Evolutionary conservation across 2,113 vertebrate species (phyloP).

Genomic region (Gadus macrocephalus): DNA sequence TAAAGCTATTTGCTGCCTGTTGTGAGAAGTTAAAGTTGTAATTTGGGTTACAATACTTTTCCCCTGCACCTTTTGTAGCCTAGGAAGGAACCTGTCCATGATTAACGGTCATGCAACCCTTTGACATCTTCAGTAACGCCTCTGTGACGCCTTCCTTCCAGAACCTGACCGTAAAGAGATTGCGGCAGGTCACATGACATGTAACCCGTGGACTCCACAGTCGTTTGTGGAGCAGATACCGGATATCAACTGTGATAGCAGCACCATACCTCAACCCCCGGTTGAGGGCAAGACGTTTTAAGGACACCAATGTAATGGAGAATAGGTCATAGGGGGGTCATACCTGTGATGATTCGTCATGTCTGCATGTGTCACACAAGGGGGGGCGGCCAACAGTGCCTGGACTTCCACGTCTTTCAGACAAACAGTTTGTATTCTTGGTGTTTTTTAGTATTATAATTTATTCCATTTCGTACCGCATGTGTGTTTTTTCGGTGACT

Average conservation of each 20-base stretch:
- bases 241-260: slow-evolving; percentile 43
- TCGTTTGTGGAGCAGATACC: slow-evolving; percentile 76
- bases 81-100: too few species aligned
- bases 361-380: slow-evolving; percentile 9
- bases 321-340: slow-evolving; percentile 4
- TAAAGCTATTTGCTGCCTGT: too few species aligned
- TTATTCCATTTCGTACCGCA: slow-evolving; percentile 61
- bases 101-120: too few species aligned
- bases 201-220: slow-evolving; percentile 76
- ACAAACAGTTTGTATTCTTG: slow-evolving; percentile 46
- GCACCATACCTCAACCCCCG: slow-evolving; percentile 24
- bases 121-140: too few species aligned
- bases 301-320: slow-evolving; percentile 26
- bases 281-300: slow-evolving; percentile 19
- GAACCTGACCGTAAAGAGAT: slow-evolving; percentile 26
- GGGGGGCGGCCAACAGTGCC: slow-evolving; percentile 4
- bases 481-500: slow-evolving; percentile 47
- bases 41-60: too few species aligned
- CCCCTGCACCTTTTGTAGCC: too few species aligned
- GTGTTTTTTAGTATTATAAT: slow-evolving; percentile 53
- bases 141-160: slow-evolving; percentile 16
- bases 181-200: slow-evolving; percentile 55
- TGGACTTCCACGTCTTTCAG: slow-evolving; percentile 24
- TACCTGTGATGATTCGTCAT: slow-evolving; percentile 20
- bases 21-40: too few species aligned